Percentiles rank a stretch among this genome's conserved stretches.
These are phyloP conservation scores for Frankliniella fusca DNA, from an alignment of 2,888 invertebrate genomes.

Conservation along the genomic window DNA sequence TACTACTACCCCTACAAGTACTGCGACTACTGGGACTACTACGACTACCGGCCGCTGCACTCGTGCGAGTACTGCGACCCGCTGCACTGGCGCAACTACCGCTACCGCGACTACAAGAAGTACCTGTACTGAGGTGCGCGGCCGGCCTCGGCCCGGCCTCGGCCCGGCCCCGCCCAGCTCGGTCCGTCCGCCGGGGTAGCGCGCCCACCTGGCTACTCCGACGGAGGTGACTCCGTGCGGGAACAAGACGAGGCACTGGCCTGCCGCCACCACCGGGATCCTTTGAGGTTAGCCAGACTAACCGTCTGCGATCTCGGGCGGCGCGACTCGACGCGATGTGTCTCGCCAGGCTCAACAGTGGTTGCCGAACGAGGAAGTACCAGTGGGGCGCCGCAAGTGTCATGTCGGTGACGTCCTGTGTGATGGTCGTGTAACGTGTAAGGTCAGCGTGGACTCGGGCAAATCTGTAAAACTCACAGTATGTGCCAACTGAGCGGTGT, in stretches of 20 bases:
- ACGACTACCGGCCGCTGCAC: slow-evolving; percentile 21
- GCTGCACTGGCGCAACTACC: slow-evolving; percentile 9
- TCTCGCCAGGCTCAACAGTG: too few species aligned
- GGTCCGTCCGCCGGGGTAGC: too few species aligned
- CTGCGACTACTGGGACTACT: slow-evolving; percentile 25
- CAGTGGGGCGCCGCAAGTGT: too few species aligned
- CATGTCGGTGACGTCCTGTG: too few species aligned
- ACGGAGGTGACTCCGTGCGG: background rate
- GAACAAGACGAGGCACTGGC: background rate
- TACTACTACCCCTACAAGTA: slow-evolving; percentile 25
- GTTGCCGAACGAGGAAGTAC: too few species aligned
- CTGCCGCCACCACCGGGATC: background rate
- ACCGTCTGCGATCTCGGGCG: slow-evolving; percentile 1
- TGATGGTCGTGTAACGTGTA: too few species aligned
- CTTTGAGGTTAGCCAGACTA: slow-evolving; percentile 6
- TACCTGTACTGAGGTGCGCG: background rate
- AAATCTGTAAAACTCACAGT: too few species aligned
- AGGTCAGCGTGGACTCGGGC: too few species aligned
- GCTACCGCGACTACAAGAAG: slow-evolving; percentile 25
- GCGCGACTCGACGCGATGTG: background rate
- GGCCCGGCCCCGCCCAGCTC: too few species aligned
- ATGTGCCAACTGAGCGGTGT: slow-evolving; percentile 1
- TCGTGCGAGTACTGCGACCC: slow-evolving; percentile 23
- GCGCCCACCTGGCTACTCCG: background rate
- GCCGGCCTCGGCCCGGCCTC: background rate